A percentile compares a stretch with the other conserved stretches of the same genome.
These are phyloP conservation scores for Nomada hirtipes DNA, from an alignment of 2,888 invertebrate genomes.

Conservation along the genomic window DNA sequence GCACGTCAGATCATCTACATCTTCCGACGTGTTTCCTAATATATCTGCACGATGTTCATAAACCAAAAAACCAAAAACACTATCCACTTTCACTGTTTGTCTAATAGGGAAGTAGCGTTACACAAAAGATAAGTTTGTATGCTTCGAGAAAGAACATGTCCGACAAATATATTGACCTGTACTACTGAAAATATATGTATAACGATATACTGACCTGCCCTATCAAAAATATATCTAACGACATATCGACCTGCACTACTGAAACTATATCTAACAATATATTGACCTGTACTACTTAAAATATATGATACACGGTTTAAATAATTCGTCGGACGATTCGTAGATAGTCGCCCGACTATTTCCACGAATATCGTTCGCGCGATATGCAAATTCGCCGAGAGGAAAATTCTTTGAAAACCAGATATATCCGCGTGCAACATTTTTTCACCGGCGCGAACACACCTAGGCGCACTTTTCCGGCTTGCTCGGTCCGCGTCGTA, in stretches of 20 bases:
- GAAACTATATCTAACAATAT: no score
- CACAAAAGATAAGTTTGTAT: no score
- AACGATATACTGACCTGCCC: no score
- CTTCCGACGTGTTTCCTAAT: neutral
- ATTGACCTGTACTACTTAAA: neutral
- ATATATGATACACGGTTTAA: neutral
- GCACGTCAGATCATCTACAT: neutral
- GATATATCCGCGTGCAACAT: neutral
- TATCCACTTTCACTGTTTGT: no score
- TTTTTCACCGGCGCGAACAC: neutral
- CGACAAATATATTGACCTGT: no score
- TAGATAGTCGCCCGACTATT: neutral
- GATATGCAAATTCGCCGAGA: slow-evolving; percentile 29
- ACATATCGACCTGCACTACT: no score
- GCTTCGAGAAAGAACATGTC: no score
- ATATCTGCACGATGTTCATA: no score
- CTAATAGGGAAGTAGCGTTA: no score
- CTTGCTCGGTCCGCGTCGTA: neutral
- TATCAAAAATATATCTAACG: no score
- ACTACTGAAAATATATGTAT: no score
- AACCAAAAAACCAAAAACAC: no score
- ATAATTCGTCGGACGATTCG: neutral
- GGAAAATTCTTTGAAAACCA: slow-evolving; percentile 9
- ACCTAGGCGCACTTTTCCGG: neutral
- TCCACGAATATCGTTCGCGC: neutral